Evolutionary conservation across 2,113 vertebrate genomes (phyloP), one percentile per base, ranked within the genome.

Genomic region (Lanius ludovicianus): DNA sequence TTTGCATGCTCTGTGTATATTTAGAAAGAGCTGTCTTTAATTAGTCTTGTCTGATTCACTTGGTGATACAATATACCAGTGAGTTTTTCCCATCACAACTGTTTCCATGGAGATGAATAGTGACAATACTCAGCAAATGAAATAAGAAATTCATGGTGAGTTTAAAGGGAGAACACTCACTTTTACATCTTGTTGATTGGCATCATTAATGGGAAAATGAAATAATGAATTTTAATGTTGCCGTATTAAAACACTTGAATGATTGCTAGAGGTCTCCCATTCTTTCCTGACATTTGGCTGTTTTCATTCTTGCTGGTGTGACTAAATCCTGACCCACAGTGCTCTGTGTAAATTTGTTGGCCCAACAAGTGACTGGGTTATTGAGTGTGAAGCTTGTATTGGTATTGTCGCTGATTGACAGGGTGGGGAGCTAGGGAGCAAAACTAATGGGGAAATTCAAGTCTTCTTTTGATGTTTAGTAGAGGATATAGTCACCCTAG

Each of bases 31-130:
- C 75, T 47, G 0, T 95, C 87, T 91, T 95, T 97, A 96, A 91
- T 97, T 96, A 95, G 81, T 82, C 77, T 85, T 91, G 79, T 93
- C 94, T 96, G 93, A 92, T 94, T 96, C 84, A 87, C 44, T 83
- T 5, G 4, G 49, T 87, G 87, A 89, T 89, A 94, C 87, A 95
- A 84, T 78, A 87, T 87, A 63, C 41, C 74, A 69, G 18, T 47
- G 77, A 92, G 44, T 62, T 91, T 91, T 91, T 85, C 82, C 57
- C 91, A 90, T 93, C 89, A 90, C 87, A 95, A 7, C 89, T 65
- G 93, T 96, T 96, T 95, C 94, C 78, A 93, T 91, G 81, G 94
- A 79, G 84, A 96, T 79, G 73, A 95, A 84, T 87, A 89, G 78
- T 95, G 87, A 62, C 74, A 96, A 65, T 84, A 87, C 11, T 49